Percentiles rank a stretch among this genome's conserved stretches.
These are phyloP conservation scores for Archips xylosteana DNA, from an alignment of 2,888 invertebrate species.

Conservation along the genomic window DNA sequence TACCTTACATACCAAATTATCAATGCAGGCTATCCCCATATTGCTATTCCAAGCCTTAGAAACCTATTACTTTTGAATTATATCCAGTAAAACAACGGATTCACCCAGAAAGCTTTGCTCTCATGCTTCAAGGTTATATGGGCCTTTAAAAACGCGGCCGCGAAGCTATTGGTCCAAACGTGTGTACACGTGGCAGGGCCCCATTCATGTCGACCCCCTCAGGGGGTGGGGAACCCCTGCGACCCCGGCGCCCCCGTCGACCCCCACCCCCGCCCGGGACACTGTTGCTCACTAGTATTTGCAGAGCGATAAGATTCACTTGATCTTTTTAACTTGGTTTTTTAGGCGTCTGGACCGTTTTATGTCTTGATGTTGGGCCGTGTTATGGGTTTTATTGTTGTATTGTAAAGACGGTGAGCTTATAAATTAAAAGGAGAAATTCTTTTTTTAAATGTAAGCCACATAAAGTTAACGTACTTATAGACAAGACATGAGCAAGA, in stretches of 20 bases:
- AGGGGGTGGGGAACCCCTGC: conserved; percentile 19
- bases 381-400: neutral
- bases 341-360: conserved; percentile 15
- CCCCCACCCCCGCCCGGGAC: conserved; percentile 13
- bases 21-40: too few relatives aligned
- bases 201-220: conserved; percentile 50
- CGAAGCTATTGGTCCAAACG: conserved; percentile 53
- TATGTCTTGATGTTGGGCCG: conserved; percentile 26
- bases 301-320: conserved; percentile 35
- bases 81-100: neutral
- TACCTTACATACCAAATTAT: too few relatives aligned
- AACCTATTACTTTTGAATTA: neutral
- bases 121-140: conserved; percentile 21
- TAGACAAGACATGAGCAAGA: too few relatives aligned
- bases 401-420: too few relatives aligned
- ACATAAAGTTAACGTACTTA: too few relatives aligned
- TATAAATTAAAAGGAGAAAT: too few relatives aligned
- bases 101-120: neutral
- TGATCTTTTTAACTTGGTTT: conserved; percentile 36
- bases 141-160: conserved; percentile 51
- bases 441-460: too few relatives aligned
- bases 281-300: conserved; percentile 40
- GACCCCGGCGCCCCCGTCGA: conserved; percentile 27
- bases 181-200: conserved; percentile 52
- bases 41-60: too few relatives aligned